A percentile compares a stretch with the other conserved stretches of the same genome.
Evolutionary conservation across 2,113 vertebrate genomes (phyloP).

Genomic region (Prietella phreatophila): DNA sequence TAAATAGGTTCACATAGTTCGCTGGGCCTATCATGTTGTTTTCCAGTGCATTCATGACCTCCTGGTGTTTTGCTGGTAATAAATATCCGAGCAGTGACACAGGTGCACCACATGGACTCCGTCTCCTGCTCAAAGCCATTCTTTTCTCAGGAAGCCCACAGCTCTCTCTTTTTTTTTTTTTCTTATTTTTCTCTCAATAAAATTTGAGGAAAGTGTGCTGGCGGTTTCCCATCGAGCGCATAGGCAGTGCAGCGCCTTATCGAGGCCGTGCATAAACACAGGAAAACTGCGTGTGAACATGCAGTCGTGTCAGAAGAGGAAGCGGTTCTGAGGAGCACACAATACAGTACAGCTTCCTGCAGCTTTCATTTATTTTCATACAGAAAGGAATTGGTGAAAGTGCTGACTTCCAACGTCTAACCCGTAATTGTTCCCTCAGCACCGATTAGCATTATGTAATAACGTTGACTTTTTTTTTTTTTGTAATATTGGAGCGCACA

Average conservation of each 20-base stretch:
- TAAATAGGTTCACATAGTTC: too few species aligned
- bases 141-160: slow-evolving; percentile 22
- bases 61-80: slow-evolving; percentile 8
- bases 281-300: slow-evolving; percentile 41
- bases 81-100: not conserved
- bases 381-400: slow-evolving; percentile 44
- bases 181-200: not conserved
- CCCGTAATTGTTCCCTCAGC: slow-evolving; percentile 32
- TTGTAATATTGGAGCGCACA: not conserved
- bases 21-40: too few species aligned
- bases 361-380: slow-evolving; percentile 7
- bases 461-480: not conserved
- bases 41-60: not conserved
- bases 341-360: slow-evolving; percentile 48
- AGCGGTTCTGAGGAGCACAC: slow-evolving; percentile 28
- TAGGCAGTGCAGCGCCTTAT: slow-evolving; percentile 12
- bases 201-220: slow-evolving; percentile 32
- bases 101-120: slow-evolving; percentile 6
- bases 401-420: slow-evolving; percentile 24
- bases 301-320: slow-evolving; percentile 33
- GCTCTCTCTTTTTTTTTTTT: not conserved
- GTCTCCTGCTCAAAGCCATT: not conserved
- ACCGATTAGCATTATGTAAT: not conserved
- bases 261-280: slow-evolving; percentile 40
- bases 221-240: not conserved